phyloP scores from a whole-genome alignment of 2,113 vertebrate genomes.

The Tetrao urogallus region DNA sequence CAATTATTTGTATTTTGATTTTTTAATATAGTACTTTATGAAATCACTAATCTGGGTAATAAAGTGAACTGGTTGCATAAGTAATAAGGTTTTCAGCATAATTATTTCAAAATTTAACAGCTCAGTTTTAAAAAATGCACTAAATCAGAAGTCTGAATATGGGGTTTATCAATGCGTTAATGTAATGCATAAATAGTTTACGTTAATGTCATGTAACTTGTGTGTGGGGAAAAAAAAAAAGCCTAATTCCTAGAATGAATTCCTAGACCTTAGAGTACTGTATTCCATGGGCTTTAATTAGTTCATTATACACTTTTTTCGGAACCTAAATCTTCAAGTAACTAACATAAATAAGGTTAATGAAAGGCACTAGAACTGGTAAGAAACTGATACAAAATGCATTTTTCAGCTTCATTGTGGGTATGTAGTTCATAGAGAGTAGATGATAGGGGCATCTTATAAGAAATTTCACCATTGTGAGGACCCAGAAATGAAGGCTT shows the following conservation, averaged over 20 bases:
- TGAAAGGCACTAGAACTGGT: not conserved
- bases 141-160: not conserved
- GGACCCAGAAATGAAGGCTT: not conserved
- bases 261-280: not conserved
- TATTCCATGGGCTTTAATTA: not conserved
- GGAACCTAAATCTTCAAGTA: not conserved
- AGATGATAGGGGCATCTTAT: not conserved
- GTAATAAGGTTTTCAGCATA: not conserved
- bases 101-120: not conserved
- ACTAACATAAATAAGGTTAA: not conserved
- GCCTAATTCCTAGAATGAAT: not conserved
- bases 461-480: not conserved
- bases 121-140: not conserved
- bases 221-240: not conserved
- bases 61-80: not conserved
- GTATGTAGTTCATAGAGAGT: not conserved
- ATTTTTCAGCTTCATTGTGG: not conserved
- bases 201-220: not conserved
- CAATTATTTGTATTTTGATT: not conserved
- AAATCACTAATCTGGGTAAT: not conserved
- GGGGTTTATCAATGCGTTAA: not conserved
- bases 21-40: not conserved
- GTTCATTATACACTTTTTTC: not conserved
- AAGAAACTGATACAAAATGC: not conserved
- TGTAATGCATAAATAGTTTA: not conserved